Evolutionary conservation across 2,888 invertebrate genomes (phyloP), one percentile per base, ranked within the genome.

Genomic region (Eilema caniola): DNA sequence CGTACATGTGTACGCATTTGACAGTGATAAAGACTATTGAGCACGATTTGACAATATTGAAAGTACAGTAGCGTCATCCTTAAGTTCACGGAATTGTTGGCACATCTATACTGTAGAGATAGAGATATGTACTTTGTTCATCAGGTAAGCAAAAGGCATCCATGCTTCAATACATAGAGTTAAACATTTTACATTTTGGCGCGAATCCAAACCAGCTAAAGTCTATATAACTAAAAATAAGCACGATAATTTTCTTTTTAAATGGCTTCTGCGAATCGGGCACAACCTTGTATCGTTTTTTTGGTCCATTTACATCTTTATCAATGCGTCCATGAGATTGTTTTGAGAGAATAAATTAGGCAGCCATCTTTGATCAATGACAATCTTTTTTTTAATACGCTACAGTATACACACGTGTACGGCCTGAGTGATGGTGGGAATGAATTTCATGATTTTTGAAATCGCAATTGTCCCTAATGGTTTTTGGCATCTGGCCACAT

Each of bases 261-360:
- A 23, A 56, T 57, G 57, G 7, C 3, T 65, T 66, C 66, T 41
- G 25, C 41, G 66, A 66, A 66, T 24, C n/a, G 23, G 14, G 2
- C 4, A 31, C 16, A 33, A 59, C 59, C 66, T 66, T 66, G 66
- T 57, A 24, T 24, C n/a, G 3, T 3, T 25, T 37, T 47, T 66
- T 59, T 66, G 41, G 12, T 5, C 37, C 37, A 41, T 66, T 66
- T 59, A 25, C 59, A 59, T 59, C 12, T 66, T 24, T 37, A 66
- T 66, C 37, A 66, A 59, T n/a, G 37, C 37, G 24, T 65, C 23
- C 16, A 33, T 3, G 31, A 23, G 33, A 31, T 12, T 31, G 28
- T 64, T 28, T 37, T 47, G 16, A 20, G 16, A 47, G 47, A 28
- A 25, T 28, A 47, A 20, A 47, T 37, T 28, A 20, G 2, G 20